phyloP scores from a whole-genome alignment of 1,140 invertebrate species.

The Hyposmocoma kahamanoa region DNA sequence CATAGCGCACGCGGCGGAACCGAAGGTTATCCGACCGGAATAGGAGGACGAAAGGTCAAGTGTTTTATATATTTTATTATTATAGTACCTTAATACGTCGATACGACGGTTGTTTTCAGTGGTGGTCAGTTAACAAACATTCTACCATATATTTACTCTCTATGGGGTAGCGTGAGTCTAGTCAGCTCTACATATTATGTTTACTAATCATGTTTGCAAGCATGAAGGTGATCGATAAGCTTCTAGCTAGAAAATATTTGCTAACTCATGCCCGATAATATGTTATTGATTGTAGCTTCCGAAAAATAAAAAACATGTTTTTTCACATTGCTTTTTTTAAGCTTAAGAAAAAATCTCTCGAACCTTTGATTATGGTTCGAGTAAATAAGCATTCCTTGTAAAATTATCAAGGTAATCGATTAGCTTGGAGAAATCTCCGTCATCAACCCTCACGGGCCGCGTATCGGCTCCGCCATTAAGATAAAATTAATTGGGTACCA shows the following conservation, averaged over 20 bases:
- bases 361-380: conserved; percentile 7
- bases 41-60: conserved; percentile 8
- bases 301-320: no score
- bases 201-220: background rate
- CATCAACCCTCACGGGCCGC: conserved; percentile 22
- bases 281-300: background rate
- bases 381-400: conserved; percentile 41
- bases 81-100: background rate
- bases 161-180: background rate
- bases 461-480: conserved; percentile 33
- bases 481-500: conserved; percentile 63
- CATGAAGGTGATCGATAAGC: background rate
- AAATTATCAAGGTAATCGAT: conserved; percentile 46
- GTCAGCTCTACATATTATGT: background rate
- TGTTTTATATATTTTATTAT: background rate
- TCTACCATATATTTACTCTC: background rate
- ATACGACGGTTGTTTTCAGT: background rate
- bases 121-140: background rate
- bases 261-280: background rate
- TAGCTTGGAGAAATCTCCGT: conserved; percentile 41
- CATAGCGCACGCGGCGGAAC: conserved; percentile 21
- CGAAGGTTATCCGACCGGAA: conserved; percentile 17
- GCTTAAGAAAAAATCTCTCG: background rate
- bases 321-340: background rate
- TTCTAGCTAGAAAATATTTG: background rate